Percentiles rank a stretch among this genome's conserved stretches.
Conservation (phyloP, 2,888 invertebrate species). For the Neoascia interrupta region DNA sequence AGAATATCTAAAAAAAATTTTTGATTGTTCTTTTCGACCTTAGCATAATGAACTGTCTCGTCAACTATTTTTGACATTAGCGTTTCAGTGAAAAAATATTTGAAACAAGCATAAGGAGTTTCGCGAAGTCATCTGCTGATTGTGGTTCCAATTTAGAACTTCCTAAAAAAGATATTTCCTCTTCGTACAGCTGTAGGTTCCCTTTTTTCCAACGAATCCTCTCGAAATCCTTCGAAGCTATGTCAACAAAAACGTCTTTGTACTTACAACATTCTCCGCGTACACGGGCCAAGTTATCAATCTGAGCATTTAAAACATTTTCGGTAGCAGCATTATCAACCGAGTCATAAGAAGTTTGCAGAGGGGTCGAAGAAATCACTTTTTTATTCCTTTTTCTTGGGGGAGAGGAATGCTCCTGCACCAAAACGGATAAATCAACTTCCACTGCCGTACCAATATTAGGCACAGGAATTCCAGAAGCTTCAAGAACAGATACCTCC, state of each 20-base stretch:
- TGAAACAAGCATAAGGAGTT: conserved; percentile 45
- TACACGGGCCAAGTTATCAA: conserved; percentile 16
- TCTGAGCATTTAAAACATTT: background rate
- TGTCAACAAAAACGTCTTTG: conserved; percentile 2
- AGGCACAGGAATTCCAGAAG: conserved; percentile 34
- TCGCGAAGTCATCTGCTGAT: conserved; percentile 30
- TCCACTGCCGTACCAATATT: conserved; percentile 28
- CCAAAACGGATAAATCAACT: conserved; percentile 20
- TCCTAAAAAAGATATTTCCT: conserved; percentile 47
- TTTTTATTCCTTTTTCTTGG: conserved; percentile 8
- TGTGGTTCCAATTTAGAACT: conserved; percentile 35
- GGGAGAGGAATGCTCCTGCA: conserved; percentile 16
- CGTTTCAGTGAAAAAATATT: conserved; percentile 53
- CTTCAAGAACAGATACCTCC: conserved; percentile 17
- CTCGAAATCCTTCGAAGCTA: conserved; percentile 6
- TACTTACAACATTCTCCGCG: conserved; percentile 27
- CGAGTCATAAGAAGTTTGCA: background rate
- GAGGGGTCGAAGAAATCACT: conserved; percentile 7
- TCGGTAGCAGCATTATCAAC: background rate
- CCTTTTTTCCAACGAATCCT: conserved; percentile 52
- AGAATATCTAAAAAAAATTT: background rate
- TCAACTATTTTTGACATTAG: conserved; percentile 44
- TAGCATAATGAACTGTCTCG: conserved; percentile 45
- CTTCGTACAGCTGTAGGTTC: conserved; percentile 45
- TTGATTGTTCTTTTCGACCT: conserved; percentile 42